Evolutionary conservation across 2,797 vertebrate genomes (phyloP).

Genomic region (Chrosomus eos): DNA sequence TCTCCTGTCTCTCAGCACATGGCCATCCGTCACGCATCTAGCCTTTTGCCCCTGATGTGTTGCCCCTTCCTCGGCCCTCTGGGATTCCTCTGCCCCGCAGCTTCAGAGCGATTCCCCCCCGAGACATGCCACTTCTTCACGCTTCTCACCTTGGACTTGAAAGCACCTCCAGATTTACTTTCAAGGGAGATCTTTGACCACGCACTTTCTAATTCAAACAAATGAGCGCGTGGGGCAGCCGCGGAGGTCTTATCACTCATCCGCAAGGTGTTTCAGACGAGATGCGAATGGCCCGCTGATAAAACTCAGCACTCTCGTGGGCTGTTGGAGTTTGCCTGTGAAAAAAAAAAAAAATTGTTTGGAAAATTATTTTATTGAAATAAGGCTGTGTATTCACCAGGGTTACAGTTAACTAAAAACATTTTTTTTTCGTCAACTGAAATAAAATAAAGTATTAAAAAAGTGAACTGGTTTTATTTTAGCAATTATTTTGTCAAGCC

Average conservation of each 20-base stretch:
- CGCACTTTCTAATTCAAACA: constrained; percentile 84
- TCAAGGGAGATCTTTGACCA: constrained; percentile 76
- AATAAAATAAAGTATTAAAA: background rate
- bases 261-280: constrained; percentile 79
- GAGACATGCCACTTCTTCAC: constrained; percentile 73
- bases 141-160: constrained; percentile 80
- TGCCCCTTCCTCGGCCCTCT: constrained; percentile 75
- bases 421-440: background rate
- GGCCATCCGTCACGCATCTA: constrained; percentile 78
- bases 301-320: constrained; percentile 51
- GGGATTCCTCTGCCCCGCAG: constrained; percentile 52
- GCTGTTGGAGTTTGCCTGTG: background rate
- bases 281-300: constrained; percentile 74
- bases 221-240: constrained; percentile 72
- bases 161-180: constrained; percentile 76
- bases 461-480: background rate
- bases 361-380: background rate
- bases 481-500: background rate
- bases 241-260: constrained; percentile 71
- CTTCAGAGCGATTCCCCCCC: constrained; percentile 31
- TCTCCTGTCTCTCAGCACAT: constrained; percentile 62
- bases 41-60: constrained; percentile 76
- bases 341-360: background rate
- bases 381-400: background rate
- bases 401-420: too few relatives aligned